Conservation (phyloP, 2,113 vertebrate species). For the Poicephalus gulielmi region DNA sequence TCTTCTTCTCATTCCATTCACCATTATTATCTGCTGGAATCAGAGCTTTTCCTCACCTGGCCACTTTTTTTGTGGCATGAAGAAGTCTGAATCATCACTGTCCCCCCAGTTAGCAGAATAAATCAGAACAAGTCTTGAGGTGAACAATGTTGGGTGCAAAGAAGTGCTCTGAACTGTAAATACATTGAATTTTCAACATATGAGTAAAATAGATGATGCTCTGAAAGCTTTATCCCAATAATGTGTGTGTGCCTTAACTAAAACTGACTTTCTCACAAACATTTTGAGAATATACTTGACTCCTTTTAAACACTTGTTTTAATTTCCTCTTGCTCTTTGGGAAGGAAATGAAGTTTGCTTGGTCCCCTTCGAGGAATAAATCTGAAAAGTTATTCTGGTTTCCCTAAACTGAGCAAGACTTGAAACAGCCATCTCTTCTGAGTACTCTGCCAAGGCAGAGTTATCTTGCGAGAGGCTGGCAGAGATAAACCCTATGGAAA, state of each 20-base stretch:
- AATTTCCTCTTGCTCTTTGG: conserved; percentile 23
- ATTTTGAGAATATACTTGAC: background rate
- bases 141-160: background rate
- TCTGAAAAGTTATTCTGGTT: conserved; percentile 80
- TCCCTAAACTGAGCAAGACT: conserved; percentile 82
- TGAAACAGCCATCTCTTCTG: conserved; percentile 89
- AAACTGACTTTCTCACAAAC: background rate
- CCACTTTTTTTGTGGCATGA: background rate
- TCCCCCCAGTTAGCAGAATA: background rate
- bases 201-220: background rate
- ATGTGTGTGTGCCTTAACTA: background rate
- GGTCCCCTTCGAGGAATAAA: conserved; percentile 73
- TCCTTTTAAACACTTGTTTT: conserved; percentile 12
- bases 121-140: background rate
- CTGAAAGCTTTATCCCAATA: background rate
- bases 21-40: background rate
- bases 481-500: conserved; percentile 2
- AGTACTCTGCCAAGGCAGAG: conserved; percentile 85
- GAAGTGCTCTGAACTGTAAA: background rate
- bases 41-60: background rate
- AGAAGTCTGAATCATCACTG: background rate
- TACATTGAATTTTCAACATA: background rate
- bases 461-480: background rate
- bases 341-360: conserved; percentile 76
- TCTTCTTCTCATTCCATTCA: background rate